Base-by-base conservation (phyloP, 2,113 vertebrate genomes). In the Tricholaema leucomelas region DNA sequence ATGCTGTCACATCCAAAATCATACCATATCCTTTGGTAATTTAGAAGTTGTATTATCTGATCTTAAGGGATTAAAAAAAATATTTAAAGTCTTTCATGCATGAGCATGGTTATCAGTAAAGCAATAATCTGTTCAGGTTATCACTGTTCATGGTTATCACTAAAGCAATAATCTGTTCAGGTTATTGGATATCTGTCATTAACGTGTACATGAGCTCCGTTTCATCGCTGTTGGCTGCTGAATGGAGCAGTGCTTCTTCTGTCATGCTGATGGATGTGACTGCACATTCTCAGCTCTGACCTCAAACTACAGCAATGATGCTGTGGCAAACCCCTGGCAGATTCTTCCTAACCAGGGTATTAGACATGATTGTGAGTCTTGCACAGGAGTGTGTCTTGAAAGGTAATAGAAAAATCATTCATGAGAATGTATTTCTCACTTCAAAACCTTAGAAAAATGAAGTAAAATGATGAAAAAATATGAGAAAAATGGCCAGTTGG, bases 181-280 rank as follows among this genome's bases (percentile, higher is more conserved):
- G 74, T 88, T 42, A n/a, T 3, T 81, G 56, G 38, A 27, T 20
- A 48, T 52, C 73, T 20, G 5, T 78, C 77, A 78, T 15, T 52
- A 44, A 8, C 66, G 15, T 3, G 5, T 42, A 6, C 0, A 46
- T 19, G 6, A 77, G 52, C 35, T 67, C 40, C 0, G 0, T 56
- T 77, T 55, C 66, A 15, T 60, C n/a, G 4, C 77, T 75, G 73
- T 4, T 70, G 52, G 88, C 69, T 91, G 70, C 88, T 66, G 66
- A 35, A 38, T 2, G 12, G 42, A 86, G 30, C 69, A 64, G 3
- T 27, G 0, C 46, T 74, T 67, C 48, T 72, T 21, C 65, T 60
- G 12, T 40, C 2, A 1, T 38, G 30, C 61, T 71, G 73, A 31
- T 33, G 58, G 75, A 74, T 77, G 66, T 0, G 2, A 19, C 15